Conservation (phyloP, 2,888 invertebrate species). For the Dorcus hopei region DNA sequence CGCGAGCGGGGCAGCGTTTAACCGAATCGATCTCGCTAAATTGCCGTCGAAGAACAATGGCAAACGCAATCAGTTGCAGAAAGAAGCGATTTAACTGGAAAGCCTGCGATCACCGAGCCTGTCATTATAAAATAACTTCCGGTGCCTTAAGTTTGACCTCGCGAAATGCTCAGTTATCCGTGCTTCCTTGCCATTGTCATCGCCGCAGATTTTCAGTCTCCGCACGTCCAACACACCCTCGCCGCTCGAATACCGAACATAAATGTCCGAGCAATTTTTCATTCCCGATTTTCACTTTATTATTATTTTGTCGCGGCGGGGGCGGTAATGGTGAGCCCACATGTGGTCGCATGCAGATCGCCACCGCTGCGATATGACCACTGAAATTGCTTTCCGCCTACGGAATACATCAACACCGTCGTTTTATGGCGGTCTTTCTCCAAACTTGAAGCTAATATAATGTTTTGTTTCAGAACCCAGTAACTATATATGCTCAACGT, state of each 20-base stretch:
- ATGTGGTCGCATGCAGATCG: conserved; percentile 47
- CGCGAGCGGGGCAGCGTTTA: conserved; percentile 38
- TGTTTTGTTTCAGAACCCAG: conserved; percentile 78
- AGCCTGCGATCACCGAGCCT: conserved; percentile 36
- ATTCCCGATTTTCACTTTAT: conserved; percentile 51
- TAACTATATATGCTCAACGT: conserved; percentile 91
- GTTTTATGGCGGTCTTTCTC: conserved; percentile 9
- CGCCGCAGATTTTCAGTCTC: conserved; percentile 12
- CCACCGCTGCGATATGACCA: conserved; percentile 39
- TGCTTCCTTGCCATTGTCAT: conserved; percentile 43
- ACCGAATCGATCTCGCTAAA: conserved; percentile 42
- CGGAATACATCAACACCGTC: conserved; percentile 14
- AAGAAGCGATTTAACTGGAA: conserved; percentile 34
- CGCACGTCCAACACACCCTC: conserved; percentile 48
- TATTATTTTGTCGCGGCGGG: conserved; percentile 43
- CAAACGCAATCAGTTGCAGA: conserved; percentile 33
- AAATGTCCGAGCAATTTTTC: conserved; percentile 52
- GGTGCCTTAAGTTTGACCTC: conserved; percentile 42
- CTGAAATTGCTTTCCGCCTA: conserved; percentile 33
- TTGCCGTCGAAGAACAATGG: conserved; percentile 43
- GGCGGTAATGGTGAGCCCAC: conserved; percentile 46
- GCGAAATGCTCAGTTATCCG: conserved; percentile 46
- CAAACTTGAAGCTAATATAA: not conserved
- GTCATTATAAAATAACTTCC: conserved; percentile 44
- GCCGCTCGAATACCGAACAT: conserved; percentile 39